phyloP scores from a whole-genome alignment of 2,113 vertebrate genomes.

The Petroica traversi region DNA sequence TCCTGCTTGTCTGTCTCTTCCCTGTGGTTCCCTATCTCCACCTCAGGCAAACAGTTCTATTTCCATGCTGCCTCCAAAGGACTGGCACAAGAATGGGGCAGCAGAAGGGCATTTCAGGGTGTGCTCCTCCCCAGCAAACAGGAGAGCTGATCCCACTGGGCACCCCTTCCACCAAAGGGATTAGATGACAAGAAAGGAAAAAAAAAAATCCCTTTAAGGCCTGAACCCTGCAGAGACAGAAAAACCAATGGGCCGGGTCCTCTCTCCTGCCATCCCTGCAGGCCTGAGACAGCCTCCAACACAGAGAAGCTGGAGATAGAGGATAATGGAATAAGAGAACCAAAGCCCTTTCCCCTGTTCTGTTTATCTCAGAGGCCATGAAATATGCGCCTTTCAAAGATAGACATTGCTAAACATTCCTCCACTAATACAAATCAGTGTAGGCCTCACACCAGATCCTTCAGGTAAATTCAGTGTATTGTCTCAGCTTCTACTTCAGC shows the following conservation, averaged over 20 bases:
- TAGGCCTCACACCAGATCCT: neutral
- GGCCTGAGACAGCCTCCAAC: neutral
- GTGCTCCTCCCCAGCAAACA: neutral
- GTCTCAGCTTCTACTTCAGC: neutral
- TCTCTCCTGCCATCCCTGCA: neutral
- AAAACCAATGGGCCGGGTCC: neutral
- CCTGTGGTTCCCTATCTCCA: neutral
- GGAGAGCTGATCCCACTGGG: neutral
- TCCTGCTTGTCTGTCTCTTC: neutral
- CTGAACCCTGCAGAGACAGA: neutral
- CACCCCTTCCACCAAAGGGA: neutral
- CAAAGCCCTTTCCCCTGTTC: neutral
- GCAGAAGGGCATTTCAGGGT: neutral
- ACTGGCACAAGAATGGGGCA: neutral
- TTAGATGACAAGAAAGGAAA: neutral
- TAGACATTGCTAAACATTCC: neutral
- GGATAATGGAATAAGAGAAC: neutral
- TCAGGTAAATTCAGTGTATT: neutral
- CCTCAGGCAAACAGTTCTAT: neutral
- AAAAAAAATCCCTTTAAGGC: neutral
- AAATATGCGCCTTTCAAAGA: neutral
- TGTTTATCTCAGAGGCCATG: neutral
- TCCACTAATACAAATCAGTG: neutral
- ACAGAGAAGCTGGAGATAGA: neutral
- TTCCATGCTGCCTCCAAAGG: fast-evolving